Evolutionary conservation across 2,888 invertebrate genomes (phyloP).

Genomic region (Luffia ferchaultella): DNA sequence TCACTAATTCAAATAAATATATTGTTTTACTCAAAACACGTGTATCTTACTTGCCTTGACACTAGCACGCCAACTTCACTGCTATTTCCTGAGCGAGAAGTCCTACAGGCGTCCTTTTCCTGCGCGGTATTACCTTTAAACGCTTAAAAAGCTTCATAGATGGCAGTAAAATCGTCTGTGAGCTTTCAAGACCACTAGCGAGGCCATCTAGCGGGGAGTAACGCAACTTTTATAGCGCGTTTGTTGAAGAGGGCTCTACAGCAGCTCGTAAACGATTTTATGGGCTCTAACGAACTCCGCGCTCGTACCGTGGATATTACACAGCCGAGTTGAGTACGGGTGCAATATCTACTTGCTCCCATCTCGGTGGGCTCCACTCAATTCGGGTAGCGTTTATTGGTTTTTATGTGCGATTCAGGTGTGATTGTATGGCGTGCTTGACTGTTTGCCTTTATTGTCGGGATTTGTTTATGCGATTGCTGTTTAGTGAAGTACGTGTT

Average conservation of each 20-base stretch:
- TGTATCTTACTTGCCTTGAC: constrained; percentile 1
- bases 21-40: background rate
- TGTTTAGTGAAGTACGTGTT: constrained; percentile 63
- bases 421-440: constrained; percentile 66
- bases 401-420: constrained; percentile 66
- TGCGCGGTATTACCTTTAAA: constrained; percentile 27
- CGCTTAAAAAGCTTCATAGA: constrained; percentile 61
- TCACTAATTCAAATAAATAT: too few species aligned
- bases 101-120: background rate
- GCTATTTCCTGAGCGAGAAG: constrained; percentile 7
- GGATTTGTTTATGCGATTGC: constrained; percentile 67
- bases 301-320: constrained; percentile 54
- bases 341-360: constrained; percentile 58
- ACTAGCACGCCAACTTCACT: constrained; percentile 28
- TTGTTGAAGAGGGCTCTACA: constrained; percentile 66
- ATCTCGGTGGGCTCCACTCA: constrained; percentile 55
- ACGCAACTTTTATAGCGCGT: constrained; percentile 63
- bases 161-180: constrained; percentile 59
- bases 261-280: constrained; percentile 67
- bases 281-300: constrained; percentile 59
- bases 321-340: constrained; percentile 56
- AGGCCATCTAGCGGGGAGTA: constrained; percentile 62
- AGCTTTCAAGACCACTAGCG: constrained; percentile 57
- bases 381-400: constrained; percentile 60
- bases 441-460: constrained; percentile 65